Evolutionary conservation across 2,888 invertebrate genomes (phyloP).

Genomic region (Amphipoea lucens): DNA sequence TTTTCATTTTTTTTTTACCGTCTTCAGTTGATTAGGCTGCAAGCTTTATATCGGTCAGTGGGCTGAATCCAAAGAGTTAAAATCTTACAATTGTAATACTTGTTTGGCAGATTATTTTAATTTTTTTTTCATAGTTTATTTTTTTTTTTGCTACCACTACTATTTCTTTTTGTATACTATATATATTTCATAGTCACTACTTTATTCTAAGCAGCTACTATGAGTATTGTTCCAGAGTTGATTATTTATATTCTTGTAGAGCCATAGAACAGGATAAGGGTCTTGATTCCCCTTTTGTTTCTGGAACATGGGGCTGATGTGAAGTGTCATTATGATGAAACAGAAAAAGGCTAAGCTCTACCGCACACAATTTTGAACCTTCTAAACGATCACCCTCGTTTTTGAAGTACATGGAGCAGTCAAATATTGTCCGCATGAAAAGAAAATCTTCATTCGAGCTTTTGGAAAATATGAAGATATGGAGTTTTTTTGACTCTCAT

Average conservation of each 20-base stretch:
- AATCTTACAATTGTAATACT: background rate
- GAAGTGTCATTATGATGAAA: slow-evolving; percentile 36
- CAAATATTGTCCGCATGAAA: background rate
- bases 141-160: background rate
- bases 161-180: no score
- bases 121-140: no score
- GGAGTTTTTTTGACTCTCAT: background rate
- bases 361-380: slow-evolving; percentile 10
- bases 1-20: no score
- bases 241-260: slow-evolving; percentile 4
- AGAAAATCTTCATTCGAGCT: background rate
- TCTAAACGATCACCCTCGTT: slow-evolving; percentile 5
- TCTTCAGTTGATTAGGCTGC: no score
- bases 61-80: background rate
- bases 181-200: background rate
- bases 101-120: slow-evolving; percentile 1
- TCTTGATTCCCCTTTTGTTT: slow-evolving; percentile 38
- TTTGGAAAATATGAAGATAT: background rate
- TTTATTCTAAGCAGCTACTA: no score
- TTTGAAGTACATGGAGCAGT: background rate
- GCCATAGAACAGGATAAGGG: background rate
- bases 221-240: background rate
- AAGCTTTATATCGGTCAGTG: background rate
- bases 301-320: slow-evolving; percentile 15
- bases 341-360: slow-evolving; percentile 43